Evolutionary conservation across 1,140 invertebrate species (phyloP), one percentile per base, ranked within the genome.

Genomic region (Aradophagus sp.): DNA sequence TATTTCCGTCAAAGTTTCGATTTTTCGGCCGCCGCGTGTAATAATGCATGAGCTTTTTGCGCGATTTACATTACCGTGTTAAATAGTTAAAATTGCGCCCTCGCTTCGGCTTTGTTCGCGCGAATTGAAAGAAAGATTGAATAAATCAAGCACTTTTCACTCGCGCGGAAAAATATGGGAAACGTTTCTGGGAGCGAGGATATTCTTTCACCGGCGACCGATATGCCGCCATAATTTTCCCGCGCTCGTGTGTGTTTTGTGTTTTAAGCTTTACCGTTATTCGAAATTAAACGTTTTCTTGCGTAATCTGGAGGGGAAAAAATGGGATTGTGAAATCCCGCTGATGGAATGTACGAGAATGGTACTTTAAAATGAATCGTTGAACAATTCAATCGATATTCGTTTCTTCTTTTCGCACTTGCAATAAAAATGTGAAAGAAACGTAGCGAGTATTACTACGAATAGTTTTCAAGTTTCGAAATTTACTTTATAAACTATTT

Each of bases 61-160:
- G 19, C 35, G 19, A 32, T 42, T 14, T 36, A 34, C 36, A 52
- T 44, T 12, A 16, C 8, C 14, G 29, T 36, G 31, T 52, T 42
- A 44, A 62, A 62, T 52, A 36, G 15, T 44, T 41, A 12, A 52
- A 47, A 44, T 26, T 44, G 19, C 44, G 50, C 52, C 39, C 8
- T 20, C n/a, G n/a, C 23, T 52, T 44, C 8, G 15, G 15, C 39
- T 62, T 52, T 52, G n/a, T 62, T 36, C 47, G 39, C 36, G 47
- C 5, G 26, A 35, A 50, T 34, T 31, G 23, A 38, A 27, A 12
- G 31, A 19, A 26, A 41, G 44, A 48, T 41, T 48, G 26, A 48
- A 61, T 48, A 31, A 52, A 62, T 52, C 45, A 39, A 42, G 45
- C 15, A 35, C 36, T 50, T 61, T 61, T 41, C 38, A 19, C 45